Evolutionary conservation across 2,113 vertebrate genomes (phyloP), one percentile per base, ranked within the genome.

Genomic region (Pelobates fuscus): DNA sequence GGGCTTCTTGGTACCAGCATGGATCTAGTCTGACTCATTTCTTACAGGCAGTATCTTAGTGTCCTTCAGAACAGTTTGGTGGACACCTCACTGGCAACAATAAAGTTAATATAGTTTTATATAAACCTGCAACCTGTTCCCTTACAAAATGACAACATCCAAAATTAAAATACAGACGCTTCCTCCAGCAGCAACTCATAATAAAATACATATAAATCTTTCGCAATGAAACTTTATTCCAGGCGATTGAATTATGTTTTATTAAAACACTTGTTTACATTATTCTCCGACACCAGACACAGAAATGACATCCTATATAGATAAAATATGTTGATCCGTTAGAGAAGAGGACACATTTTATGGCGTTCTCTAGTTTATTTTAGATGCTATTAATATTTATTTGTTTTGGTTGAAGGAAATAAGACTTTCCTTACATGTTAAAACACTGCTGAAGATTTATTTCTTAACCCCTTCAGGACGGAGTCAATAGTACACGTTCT

Each of bases 211-310:
- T 46, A 77, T 83, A 83, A 84, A 86, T 84, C 63, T 80, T 70
- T 70, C 37, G 37, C 52, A 80, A 79, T 74, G 81, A 64, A 77
- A 25, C 32, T 81, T 82, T 74, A 66, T 67, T 43, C 63, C 23
- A 0, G 0, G 57, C 41, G 67, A 25, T 6, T 62, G 78, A 84
- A 82, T 86, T 86, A 81, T 20, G 81, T 84, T 79, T 90, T 87
- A 82, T 87, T 85, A 80, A 86, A 89, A 77, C 78, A 63, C 79
- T 84, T 85, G 78, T 85, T 84, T 86, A 77, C 80, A 79, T 84
- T 84, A 70, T 76, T 85, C 77, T 67, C 63, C 83, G 79, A 79
- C 63, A 73, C 64, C 78, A 79, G 76, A 81, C 55, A 80, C 84
- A 85, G 62, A n/a, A 12, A 70, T 78, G 67, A 62, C 57, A 79